Evolutionary conservation across 1,140 invertebrate genomes (phyloP), one percentile per base, ranked within the genome.

Genomic region (Tyrophagus putrescentiae): DNA sequence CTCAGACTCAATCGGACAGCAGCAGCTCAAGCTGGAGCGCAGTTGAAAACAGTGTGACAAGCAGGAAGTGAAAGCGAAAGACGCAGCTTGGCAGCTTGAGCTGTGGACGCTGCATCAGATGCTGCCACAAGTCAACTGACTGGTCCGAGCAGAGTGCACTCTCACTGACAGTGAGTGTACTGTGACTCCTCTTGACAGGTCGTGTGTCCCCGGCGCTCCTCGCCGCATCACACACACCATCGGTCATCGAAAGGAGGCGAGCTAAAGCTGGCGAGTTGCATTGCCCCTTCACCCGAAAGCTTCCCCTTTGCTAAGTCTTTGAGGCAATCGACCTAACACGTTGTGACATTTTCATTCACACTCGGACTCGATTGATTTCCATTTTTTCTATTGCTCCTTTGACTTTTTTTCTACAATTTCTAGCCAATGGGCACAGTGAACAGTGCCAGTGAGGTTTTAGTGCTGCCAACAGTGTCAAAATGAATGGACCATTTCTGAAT

Each of bases 161-260:
- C 21, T 48, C 45, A 48, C 45, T 48, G 18, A n/a, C n/a, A n/a
- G n/a, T n/a, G n/a, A n/a, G n/a, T n/a, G n/a, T n/a, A n/a, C 7
- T 48, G 45, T 48, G 21, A 48, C 7, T 7, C 7, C 7, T 7
- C 13, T 21, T 48, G 7, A 6, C n/a, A n/a, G n/a, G 45, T 48
- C 18, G 45, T 21, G 13, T 29, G 45, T 48, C 36, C 13, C 13
- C 36, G 13, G 13, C 36, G 13, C 36, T 39, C 21, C 13, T 13
- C 13, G 13, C 36, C 36, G 21, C 36, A 13, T 13, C 13, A 39
- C 36, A 13, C 13, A 13, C 36, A 13, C 36, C 13, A 39, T 13
- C 21, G 36, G 45, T 48, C 45, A n/a, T n/a, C 45, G 45, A 25
- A 21, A 25, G 23, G 45, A 48, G 45, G 31, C 45, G 31, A 48